phyloP scores from a whole-genome alignment of 2,113 vertebrate genomes.

The Lathamus discolor region DNA sequence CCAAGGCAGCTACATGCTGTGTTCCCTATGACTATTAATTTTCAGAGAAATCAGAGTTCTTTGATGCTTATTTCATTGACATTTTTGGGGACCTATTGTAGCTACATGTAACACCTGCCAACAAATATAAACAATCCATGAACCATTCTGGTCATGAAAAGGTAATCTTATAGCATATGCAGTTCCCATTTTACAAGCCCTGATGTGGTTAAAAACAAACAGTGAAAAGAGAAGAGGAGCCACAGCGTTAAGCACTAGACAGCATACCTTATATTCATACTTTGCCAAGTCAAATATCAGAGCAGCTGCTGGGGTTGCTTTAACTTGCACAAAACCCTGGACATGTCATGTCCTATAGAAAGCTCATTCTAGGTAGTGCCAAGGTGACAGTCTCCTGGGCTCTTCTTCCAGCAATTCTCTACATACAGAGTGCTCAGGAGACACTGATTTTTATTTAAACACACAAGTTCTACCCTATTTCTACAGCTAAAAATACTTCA shows the following conservation, averaged over 20 bases:
- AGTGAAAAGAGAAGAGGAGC: not conserved
- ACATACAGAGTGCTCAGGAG: not conserved
- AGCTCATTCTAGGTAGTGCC: not conserved
- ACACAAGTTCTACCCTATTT: not conserved
- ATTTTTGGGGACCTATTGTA: not conserved
- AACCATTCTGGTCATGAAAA: not conserved
- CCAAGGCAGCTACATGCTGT: not conserved
- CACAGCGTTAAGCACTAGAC: not conserved
- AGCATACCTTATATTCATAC: not conserved
- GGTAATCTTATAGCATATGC: not conserved
- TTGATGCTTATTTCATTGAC: not conserved
- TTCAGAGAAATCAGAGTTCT: not conserved
- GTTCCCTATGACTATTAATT: not conserved
- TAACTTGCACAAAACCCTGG: not conserved
- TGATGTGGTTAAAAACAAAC: not conserved
- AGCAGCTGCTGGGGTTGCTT: not conserved
- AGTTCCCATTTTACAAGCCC: not conserved
- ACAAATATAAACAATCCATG: not conserved
- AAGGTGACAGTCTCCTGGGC: not conserved
- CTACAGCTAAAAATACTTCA: not conserved
- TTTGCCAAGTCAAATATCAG: not conserved
- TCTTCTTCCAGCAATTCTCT: not conserved
- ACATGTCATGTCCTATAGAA: accelerated
- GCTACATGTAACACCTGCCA: not conserved
- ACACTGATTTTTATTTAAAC: not conserved